Evolutionary conservation across 2,797 vertebrate genomes (phyloP).

Genomic region (Vespertilio murinus): DNA sequence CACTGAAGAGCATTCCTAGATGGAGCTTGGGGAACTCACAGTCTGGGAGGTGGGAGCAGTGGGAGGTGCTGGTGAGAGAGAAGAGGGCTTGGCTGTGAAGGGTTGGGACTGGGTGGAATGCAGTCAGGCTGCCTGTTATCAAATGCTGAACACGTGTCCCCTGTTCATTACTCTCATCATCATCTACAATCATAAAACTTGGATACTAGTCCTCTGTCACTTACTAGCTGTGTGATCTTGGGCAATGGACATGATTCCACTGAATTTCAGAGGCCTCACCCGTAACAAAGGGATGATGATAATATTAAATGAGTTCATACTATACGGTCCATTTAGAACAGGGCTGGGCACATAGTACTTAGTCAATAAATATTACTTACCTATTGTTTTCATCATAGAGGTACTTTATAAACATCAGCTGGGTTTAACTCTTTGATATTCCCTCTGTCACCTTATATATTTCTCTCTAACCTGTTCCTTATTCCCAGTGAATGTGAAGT

Average conservation of each 20-base stretch:
- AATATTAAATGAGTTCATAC: neutral
- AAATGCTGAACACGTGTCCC: neutral
- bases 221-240: neutral
- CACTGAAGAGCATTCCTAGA: neutral
- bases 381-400: neutral
- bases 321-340: neutral
- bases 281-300: neutral
- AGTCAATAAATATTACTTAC: neutral
- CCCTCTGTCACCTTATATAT: neutral
- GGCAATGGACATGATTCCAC: neutral
- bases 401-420: neutral
- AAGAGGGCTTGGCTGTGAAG: neutral
- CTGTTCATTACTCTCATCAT: neutral
- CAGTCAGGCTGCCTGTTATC: neutral
- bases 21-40: neutral
- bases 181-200: neutral
- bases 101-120: neutral
- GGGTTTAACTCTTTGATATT: neutral
- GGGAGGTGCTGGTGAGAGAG: neutral
- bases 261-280: neutral
- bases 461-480: neutral
- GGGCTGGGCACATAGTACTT: neutral
- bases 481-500: neutral
- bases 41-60: neutral
- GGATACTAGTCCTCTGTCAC: neutral